These are phyloP conservation scores for Buphagus erythrorhynchus DNA, from an alignment of 2,797 vertebrate species.

Conservation along the genomic window DNA sequence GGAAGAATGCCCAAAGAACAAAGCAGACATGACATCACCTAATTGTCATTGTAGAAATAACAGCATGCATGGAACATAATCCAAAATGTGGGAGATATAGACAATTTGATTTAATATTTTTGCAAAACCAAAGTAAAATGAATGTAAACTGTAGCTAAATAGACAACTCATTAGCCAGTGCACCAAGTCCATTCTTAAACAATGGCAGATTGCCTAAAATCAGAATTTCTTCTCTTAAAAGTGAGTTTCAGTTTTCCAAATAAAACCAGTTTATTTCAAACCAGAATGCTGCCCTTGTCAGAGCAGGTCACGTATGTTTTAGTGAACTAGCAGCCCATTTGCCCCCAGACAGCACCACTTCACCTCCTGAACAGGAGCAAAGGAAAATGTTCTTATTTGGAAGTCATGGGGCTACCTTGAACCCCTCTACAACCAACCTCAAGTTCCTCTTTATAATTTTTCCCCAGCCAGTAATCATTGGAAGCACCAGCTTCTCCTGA, in stretches of 20 bases:
- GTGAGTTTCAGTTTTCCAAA: not conserved
- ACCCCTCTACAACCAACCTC: not conserved
- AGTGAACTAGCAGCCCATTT: not conserved
- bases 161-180: not conserved
- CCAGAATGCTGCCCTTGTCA: not conserved
- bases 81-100: not conserved
- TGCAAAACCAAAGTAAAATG: not conserved
- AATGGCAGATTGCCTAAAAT: not conserved
- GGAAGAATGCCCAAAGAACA: slow-evolving; percentile 20
- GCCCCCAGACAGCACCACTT: not conserved
- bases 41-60: slow-evolving; percentile 14
- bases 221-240: not conserved
- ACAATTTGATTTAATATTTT: not conserved
- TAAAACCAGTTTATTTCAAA: not conserved
- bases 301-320: not conserved
- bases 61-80: not conserved
- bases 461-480: not conserved
- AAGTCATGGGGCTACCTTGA: not conserved
- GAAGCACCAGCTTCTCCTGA: not conserved
- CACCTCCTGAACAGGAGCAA: not conserved
- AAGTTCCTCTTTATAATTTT: not conserved
- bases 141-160: not conserved
- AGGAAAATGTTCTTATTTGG: not conserved
- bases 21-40: slow-evolving; percentile 36
- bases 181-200: not conserved